Conservation (phyloP, 2,888 invertebrate species). For the Palloptera scutellata region DNA sequence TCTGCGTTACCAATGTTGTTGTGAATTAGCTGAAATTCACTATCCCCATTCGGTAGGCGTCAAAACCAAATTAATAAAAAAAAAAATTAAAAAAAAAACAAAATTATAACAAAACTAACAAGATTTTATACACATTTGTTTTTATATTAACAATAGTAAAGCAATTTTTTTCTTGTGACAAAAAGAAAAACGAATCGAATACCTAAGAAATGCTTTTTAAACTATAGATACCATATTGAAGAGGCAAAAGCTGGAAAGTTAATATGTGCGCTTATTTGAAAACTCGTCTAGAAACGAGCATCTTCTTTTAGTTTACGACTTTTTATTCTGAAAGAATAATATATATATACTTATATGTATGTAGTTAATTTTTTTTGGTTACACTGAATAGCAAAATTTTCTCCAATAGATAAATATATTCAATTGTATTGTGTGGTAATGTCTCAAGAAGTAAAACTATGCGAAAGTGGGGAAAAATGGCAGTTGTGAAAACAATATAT, state of each 20-base stretch:
- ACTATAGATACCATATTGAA: too few species aligned
- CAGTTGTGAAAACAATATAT: too few species aligned
- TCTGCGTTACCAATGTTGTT: slow-evolving; percentile 66
- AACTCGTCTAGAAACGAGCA: slow-evolving; percentile 16
- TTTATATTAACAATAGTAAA: slow-evolving; percentile 1
- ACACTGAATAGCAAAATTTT: too few species aligned
- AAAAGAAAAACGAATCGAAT: slow-evolving; percentile 4
- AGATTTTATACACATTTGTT: slow-evolving; percentile 19
- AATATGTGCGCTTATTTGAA: slow-evolving; percentile 1
- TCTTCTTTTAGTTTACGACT: neutral
- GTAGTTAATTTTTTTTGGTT: slow-evolving; percentile 21
- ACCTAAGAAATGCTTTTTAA: slow-evolving; percentile 2
- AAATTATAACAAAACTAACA: slow-evolving; percentile 10
- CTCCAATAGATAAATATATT: too few species aligned
- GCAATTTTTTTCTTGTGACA: slow-evolving; percentile 15
- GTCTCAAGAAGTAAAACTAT: too few species aligned
- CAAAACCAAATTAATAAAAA: slow-evolving; percentile 31
- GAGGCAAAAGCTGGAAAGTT: too few species aligned
- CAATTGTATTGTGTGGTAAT: too few species aligned
- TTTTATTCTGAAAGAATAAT: slow-evolving; percentile 10
- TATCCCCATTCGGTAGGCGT: slow-evolving; percentile 65
- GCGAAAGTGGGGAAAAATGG: too few species aligned
- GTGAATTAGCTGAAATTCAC: slow-evolving; percentile 65
- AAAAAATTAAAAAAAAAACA: slow-evolving; percentile 13
- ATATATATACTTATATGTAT: slow-evolving; percentile 32